A percentile compares a stretch with the other conserved stretches of the same genome.
Evolutionary conservation across 92 coral and sea anemone genomes (phyloP).

Genomic region (Umimayanthus chanpuru): DNA sequence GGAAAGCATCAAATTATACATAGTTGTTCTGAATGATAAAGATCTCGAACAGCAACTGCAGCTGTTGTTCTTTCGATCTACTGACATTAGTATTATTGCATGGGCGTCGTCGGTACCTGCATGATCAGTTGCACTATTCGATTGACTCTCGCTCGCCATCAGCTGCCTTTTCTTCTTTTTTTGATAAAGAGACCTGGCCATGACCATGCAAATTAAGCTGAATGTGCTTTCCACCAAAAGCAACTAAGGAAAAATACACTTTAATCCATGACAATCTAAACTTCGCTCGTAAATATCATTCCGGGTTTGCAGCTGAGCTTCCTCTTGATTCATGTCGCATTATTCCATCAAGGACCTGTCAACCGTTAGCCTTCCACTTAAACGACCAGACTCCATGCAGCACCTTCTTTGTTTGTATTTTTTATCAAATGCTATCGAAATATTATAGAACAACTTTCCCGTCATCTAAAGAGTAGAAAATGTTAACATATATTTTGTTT

Average conservation of each 20-base stretch:
- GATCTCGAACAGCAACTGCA: too few species aligned
- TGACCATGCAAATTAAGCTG: neutral
- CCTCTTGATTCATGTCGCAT: neutral
- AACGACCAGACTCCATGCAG: constrained; percentile 19
- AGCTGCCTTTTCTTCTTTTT: too few species aligned
- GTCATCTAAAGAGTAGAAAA: neutral
- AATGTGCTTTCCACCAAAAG: neutral
- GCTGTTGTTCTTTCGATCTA: too few species aligned
- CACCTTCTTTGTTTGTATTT: neutral
- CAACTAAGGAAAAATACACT: neutral
- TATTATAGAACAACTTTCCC: neutral
- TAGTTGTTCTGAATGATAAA: too few species aligned
- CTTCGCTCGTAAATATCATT: neutral
- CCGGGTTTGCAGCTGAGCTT: neutral
- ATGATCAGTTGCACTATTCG: too few species aligned
- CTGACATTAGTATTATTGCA: too few species aligned
- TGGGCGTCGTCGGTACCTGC: too few species aligned
- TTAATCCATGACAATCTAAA: neutral
- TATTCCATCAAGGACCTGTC: constrained; percentile 31
- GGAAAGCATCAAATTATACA: too few species aligned
- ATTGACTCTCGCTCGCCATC: too few species aligned
- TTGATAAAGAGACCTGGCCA: too few species aligned
- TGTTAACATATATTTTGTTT: neutral
- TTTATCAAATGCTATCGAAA: neutral
- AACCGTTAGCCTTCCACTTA: neutral